Conservation (phyloP, 2,113 vertebrate species). For the Regulus satrapa region DNA sequence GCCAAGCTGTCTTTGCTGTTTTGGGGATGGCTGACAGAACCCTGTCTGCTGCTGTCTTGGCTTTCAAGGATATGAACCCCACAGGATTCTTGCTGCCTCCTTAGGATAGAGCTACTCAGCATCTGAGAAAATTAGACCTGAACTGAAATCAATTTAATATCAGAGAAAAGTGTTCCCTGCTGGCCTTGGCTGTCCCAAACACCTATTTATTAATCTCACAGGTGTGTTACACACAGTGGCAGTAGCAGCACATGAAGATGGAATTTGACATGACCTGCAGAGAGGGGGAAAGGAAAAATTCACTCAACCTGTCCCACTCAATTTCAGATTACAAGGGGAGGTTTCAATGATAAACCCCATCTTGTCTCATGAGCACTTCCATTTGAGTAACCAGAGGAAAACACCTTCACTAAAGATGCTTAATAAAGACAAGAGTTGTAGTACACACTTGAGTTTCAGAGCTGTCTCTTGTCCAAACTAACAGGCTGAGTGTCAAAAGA, state of each 20-base stretch:
- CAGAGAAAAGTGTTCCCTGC: not conserved
- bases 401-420: not conserved
- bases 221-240: not conserved
- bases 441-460: not conserved
- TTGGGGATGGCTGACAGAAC: not conserved
- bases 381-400: not conserved
- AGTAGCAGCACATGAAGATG: not conserved
- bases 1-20: not conserved
- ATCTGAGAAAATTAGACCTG: not conserved
- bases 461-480: not conserved
- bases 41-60: not conserved
- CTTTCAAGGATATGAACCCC: not conserved
- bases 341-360: not conserved
- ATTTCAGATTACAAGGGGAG: not conserved
- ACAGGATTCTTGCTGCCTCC: not conserved
- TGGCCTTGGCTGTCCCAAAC: not conserved
- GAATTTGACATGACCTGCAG: not conserved
- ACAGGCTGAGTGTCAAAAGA: conserved; percentile 16
- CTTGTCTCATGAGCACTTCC: not conserved
- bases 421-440: not conserved
- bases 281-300: not conserved
- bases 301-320: not conserved
- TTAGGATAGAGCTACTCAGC: not conserved
- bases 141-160: not conserved
- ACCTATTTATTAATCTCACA: not conserved